Conservation (phyloP, 2,888 invertebrate genomes). For the Isotomurus palustris region DNA sequence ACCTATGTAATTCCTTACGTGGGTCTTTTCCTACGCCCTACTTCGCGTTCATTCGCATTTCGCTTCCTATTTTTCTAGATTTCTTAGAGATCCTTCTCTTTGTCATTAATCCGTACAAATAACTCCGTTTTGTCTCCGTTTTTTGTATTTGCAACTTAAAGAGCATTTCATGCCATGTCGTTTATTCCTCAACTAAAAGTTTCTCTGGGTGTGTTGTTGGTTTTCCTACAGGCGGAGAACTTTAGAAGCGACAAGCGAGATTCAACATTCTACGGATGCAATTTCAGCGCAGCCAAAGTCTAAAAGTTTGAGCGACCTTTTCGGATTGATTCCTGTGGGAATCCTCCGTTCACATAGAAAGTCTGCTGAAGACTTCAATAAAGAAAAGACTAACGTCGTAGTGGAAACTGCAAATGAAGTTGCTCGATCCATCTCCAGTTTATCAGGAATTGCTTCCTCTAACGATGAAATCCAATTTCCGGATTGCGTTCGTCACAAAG, state of each 20-base stretch:
- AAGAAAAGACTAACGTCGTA: neutral
- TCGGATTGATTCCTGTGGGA: conserved; percentile 54
- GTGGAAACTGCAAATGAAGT: neutral
- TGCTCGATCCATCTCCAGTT: conserved; percentile 8
- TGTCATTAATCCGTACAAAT: too few relatives aligned
- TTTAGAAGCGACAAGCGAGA: conserved; percentile 34
- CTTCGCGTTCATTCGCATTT: too few relatives aligned
- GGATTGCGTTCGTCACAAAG: conserved; percentile 20
- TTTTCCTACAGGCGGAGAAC: conserved; percentile 31
- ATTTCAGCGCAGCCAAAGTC: conserved; percentile 61
- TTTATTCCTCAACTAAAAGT: too few relatives aligned
- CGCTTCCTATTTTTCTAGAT: too few relatives aligned
- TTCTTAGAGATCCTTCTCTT: too few relatives aligned
- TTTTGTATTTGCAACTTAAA: too few relatives aligned
- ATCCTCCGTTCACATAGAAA: conserved; percentile 58
- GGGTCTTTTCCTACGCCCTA: too few relatives aligned
- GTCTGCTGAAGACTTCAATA: conserved; percentile 23
- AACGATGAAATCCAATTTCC: conserved; percentile 1
- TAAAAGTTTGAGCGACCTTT: conserved; percentile 75
- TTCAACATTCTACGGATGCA: conserved; percentile 16
- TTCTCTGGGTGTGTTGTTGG: too few relatives aligned
- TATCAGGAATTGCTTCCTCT: conserved; percentile 14
- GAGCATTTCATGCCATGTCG: too few relatives aligned
- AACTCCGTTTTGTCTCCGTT: too few relatives aligned
- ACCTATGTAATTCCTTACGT: too few relatives aligned